A percentile compares a stretch with the other conserved stretches of the same genome.
Conservation (phyloP, 2,888 invertebrate species). For the Lithophane leautieri region DNA sequence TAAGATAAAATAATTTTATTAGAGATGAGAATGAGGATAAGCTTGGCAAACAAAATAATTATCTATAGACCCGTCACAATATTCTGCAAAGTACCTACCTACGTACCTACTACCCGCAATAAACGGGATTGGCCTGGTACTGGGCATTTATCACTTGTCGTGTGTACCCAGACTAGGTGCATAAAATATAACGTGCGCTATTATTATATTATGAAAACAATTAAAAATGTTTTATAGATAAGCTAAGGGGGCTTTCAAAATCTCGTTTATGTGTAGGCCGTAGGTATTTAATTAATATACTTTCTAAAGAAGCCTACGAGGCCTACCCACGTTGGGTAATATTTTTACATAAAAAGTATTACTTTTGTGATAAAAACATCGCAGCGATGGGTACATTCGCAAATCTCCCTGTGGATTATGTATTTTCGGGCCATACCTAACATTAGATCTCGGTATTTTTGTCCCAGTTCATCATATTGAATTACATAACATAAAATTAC, state of each 20-base stretch:
- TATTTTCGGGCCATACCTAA: neutral
- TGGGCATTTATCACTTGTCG: neutral
- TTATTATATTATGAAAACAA: neutral
- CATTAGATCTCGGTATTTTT: neutral
- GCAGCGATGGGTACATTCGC: neutral
- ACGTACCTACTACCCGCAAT: neutral
- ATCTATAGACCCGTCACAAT: neutral
- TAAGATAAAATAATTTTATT: slow-evolving; percentile 12
- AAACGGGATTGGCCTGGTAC: too few species aligned
- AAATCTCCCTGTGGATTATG: neutral
- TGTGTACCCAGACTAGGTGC: neutral
- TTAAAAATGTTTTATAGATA: neutral
- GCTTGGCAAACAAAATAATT: neutral
- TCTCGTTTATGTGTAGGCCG: neutral
- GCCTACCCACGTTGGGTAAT: neutral
- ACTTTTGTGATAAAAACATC: slow-evolving; percentile 3
- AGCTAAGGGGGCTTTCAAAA: neutral
- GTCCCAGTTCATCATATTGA: neutral
- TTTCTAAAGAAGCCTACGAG: neutral
- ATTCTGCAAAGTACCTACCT: neutral
- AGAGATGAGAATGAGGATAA: neutral
- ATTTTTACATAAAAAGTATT: neutral
- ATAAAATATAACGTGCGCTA: neutral
- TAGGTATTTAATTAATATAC: slow-evolving; percentile 9
- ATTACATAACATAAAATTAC: neutral